phyloP scores from a whole-genome alignment of 2,113 vertebrate genomes.

The Phoenicopterus ruber region DNA sequence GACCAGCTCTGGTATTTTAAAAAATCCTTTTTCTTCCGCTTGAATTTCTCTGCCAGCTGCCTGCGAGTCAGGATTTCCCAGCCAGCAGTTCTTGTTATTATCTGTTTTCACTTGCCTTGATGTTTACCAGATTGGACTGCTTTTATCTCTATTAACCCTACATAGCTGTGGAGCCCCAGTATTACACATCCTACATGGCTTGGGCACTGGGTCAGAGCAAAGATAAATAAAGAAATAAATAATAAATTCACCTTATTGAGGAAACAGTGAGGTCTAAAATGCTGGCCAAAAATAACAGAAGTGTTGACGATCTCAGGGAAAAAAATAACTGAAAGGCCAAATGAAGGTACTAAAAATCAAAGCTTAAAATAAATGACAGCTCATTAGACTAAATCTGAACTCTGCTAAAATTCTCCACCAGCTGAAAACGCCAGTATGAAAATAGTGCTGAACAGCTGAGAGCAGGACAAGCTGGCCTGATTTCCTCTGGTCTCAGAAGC shows the following conservation, averaged over 20 bases:
- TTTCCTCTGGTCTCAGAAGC: conserved; percentile 36
- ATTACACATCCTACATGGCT: background rate
- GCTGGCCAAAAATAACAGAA: conserved; percentile 17
- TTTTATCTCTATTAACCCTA: conserved; percentile 21
- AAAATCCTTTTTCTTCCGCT: conserved; percentile 47
- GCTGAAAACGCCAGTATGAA: conserved; percentile 38
- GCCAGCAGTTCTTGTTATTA: conserved; percentile 39
- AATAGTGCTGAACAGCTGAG: conserved; percentile 44
- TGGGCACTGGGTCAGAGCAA: background rate
- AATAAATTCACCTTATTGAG: background rate
- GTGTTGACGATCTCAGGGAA: background rate
- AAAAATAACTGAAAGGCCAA: conserved; percentile 31
- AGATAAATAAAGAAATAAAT: background rate
- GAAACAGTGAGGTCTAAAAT: background rate
- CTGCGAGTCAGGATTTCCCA: conserved; percentile 41
- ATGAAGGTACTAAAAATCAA: conserved; percentile 14
- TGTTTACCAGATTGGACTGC: conserved; percentile 32
- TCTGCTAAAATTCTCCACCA: conserved; percentile 11
- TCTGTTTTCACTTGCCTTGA: conserved; percentile 42
- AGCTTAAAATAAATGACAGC: conserved; percentile 54
- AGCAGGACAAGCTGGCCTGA: conserved; percentile 41
- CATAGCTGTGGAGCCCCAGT: background rate
- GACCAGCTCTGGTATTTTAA: conserved; percentile 44
- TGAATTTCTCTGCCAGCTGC: conserved; percentile 52
- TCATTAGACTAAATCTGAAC: conserved; percentile 42